Percentiles rank a stretch among this genome's conserved stretches.
Evolutionary conservation across 2,888 invertebrate species (phyloP).

Genomic region (Zygaena filipendulae): DNA sequence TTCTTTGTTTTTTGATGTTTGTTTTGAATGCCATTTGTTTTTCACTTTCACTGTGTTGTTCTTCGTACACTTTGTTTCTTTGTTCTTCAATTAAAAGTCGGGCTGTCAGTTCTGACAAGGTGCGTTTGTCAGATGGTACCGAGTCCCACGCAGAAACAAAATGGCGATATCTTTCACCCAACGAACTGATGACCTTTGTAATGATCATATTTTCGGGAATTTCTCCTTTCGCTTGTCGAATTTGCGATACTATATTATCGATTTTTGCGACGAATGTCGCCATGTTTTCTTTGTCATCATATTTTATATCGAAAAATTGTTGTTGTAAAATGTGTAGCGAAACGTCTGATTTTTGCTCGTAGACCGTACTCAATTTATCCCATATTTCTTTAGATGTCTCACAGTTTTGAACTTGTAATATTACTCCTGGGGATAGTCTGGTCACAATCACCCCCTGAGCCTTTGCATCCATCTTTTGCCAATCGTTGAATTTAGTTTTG

Average conservation of each 20-base stretch:
- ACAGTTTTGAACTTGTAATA: conserved; percentile 1
- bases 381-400: conserved; percentile 1
- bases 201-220: no score
- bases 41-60: conserved; percentile 3
- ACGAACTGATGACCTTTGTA: no score
- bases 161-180: no score
- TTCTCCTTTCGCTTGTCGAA: no score
- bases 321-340: conserved; percentile 1
- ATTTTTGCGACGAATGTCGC: no score
- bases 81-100: conserved; percentile 6
- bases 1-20: no score
- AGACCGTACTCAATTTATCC: conserved; percentile 1
- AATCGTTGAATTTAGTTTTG: no score
- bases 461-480: no score
- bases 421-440: no score
- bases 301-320: conserved; percentile 1
- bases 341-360: conserved; percentile 1
- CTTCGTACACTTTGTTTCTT: conserved; percentile 5
- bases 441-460: no score
- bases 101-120: conserved; percentile 1
- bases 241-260: no score
- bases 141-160: conserved; percentile 7
- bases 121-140: not conserved
- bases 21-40: conserved; percentile 1
- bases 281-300: not conserved